Evolutionary conservation across 2,888 invertebrate species (phyloP), one percentile per base, ranked within the genome.

Genomic region (Rhimphoctona megacephalus): DNA sequence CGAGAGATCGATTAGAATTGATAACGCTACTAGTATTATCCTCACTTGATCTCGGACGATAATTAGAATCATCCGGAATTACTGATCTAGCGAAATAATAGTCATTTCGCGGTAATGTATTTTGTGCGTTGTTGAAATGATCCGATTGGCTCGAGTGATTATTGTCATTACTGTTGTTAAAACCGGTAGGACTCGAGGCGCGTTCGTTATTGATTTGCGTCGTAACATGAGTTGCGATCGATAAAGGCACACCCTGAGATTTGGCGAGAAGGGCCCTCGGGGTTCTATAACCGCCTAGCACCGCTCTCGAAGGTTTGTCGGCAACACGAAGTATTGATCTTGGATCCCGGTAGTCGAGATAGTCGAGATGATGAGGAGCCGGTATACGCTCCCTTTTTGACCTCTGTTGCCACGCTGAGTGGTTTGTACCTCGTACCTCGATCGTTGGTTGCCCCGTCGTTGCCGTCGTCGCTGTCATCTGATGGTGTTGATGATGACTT

Each of bases 261-360:
- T 92, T 92, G 79, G 92, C 93, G 43, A 92, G 89, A 9, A 93
- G 91, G 43, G 92, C 91, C 11, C 92, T 91, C 2, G 93, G 92
- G 36, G 93, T 94, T 64, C 93, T 91, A 82, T 94, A 94, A 87
- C 93, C 93, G 66, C 94, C 93, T 54, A 93, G 88, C 19, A 93
- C 91, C 17, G 93, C 93, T 83, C 93, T 91, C 72, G 94, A 93
- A 79, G 94, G 93, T 87, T 92, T 92, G 81, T 91, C 92, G 88
- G 93, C 91, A 81, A 91, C 93, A 78, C 93, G 93, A 30, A 94
- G 90, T 86, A 93, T 93, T 72, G 93, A 91, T 87, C 93, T 92
- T 83, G 94, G 93, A 86, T 94, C 93, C 89, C 93, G 93, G 90
- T 94, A 94, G 92, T 93, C 93, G 92, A 93, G 92, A 92, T 93